phyloP scores from a whole-genome alignment of 2,888 invertebrate genomes.

The Orchesellides sinensis region DNA sequence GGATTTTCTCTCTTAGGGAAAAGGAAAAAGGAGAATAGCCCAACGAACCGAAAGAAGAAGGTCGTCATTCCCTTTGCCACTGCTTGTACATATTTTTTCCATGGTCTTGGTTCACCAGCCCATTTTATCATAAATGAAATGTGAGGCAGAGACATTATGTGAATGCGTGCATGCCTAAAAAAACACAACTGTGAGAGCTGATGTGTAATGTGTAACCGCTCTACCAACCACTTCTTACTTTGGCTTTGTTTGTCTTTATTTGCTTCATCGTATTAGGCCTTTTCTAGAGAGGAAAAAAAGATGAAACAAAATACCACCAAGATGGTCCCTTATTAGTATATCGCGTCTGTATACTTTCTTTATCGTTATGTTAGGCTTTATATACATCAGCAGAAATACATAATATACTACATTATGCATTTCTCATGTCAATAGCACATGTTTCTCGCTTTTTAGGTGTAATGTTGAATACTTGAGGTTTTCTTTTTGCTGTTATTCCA shows the following conservation, averaged over 20 bases:
- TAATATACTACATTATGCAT: too few relatives aligned
- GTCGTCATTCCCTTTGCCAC: slow-evolving; percentile 23
- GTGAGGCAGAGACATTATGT: too few relatives aligned
- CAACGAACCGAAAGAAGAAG: slow-evolving; percentile 52
- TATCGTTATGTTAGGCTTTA: neutral
- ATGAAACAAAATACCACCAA: too few relatives aligned
- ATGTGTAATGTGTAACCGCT: too few relatives aligned
- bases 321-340: neutral
- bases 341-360: neutral
- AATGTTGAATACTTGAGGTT: neutral
- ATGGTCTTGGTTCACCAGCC: too few relatives aligned
- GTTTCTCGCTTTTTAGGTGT: neutral
- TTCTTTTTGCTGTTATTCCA: too few relatives aligned
- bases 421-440: too few relatives aligned
- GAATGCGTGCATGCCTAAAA: neutral
- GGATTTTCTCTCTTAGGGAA: slow-evolving; percentile 14
- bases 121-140: neutral
- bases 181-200: neutral
- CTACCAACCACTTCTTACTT: neutral
- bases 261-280: too few relatives aligned
- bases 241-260: neutral
- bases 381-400: too few relatives aligned
- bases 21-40: slow-evolving; percentile 28
- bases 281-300: neutral
- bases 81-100: neutral